phyloP scores from a whole-genome alignment of 2,888 invertebrate genomes.

The Encarsia formosa region DNA sequence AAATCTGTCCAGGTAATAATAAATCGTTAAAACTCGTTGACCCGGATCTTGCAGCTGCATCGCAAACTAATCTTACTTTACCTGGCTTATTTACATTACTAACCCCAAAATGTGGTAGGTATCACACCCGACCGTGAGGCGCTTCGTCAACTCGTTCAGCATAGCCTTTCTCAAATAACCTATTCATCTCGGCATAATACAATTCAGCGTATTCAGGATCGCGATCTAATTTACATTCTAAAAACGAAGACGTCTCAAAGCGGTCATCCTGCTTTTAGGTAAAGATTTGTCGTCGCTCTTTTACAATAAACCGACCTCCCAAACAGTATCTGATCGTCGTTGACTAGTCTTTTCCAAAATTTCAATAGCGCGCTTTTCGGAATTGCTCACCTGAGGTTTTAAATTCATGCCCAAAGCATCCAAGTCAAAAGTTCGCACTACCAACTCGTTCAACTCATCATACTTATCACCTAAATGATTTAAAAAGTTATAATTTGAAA shows the following conservation, averaged over 20 bases:
- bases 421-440: too few species aligned
- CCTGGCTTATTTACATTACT: neutral
- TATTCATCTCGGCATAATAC: neutral
- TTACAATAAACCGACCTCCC: neutral
- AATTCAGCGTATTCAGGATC: neutral
- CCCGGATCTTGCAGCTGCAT: neutral
- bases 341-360: neutral
- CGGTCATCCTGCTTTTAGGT: neutral
- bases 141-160: neutral
- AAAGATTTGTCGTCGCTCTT: neutral
- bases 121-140: neutral
- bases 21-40: neutral
- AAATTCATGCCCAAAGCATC: too few species aligned
- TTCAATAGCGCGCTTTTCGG: neutral
- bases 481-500: too few species aligned
- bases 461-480: too few species aligned
- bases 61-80: conserved; percentile 5
- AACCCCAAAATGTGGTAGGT: neutral
- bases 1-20: neutral
- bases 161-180: neutral
- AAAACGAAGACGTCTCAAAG: neutral
- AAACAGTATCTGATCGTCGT: neutral
- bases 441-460: too few species aligned
- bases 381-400: too few species aligned
- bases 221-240: neutral